phyloP scores from a whole-genome alignment of 2,113 vertebrate species.

The Poeciliopsis prolifica region DNA sequence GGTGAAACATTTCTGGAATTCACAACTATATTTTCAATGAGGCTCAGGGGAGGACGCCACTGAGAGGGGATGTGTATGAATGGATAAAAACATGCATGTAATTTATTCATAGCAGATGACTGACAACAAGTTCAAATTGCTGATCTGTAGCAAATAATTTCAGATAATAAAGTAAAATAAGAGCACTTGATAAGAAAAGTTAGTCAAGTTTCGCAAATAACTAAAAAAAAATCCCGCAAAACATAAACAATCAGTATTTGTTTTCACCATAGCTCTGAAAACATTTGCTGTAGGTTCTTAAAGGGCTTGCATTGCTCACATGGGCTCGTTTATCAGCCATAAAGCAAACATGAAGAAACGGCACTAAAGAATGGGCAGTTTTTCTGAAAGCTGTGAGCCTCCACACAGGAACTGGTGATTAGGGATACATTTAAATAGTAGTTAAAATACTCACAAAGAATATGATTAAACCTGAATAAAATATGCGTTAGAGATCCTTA shows the following conservation, averaged over 20 bases:
- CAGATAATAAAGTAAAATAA: not conserved
- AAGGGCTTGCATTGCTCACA: slow-evolving; percentile 7
- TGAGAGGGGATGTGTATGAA: slow-evolving; percentile 14
- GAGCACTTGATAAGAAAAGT: not conserved
- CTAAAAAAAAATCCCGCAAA: not conserved
- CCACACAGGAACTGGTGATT: not conserved
- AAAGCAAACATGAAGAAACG: not conserved
- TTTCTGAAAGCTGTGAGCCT: not conserved
- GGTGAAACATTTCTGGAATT: slow-evolving; percentile 75
- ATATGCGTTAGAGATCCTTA: not conserved
- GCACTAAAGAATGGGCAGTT: not conserved
- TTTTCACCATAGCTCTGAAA: not conserved
- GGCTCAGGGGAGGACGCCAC: slow-evolving; percentile 14
- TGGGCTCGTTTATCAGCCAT: not conserved
- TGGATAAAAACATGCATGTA: slow-evolving; percentile 11
- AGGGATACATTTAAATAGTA: slow-evolving; percentile 14
- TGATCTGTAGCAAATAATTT: slow-evolving; percentile 3
- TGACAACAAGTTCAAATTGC: not conserved
- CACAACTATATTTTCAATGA: slow-evolving; percentile 62
- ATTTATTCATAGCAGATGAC: not conserved
- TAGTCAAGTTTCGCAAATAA: not conserved
- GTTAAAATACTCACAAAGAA: not conserved
- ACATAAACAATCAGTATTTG: not conserved
- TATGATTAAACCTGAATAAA: not conserved
- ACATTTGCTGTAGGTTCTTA: not conserved